Evolutionary conservation across 2,888 invertebrate genomes (phyloP).

Genomic region (Aquatica leii): DNA sequence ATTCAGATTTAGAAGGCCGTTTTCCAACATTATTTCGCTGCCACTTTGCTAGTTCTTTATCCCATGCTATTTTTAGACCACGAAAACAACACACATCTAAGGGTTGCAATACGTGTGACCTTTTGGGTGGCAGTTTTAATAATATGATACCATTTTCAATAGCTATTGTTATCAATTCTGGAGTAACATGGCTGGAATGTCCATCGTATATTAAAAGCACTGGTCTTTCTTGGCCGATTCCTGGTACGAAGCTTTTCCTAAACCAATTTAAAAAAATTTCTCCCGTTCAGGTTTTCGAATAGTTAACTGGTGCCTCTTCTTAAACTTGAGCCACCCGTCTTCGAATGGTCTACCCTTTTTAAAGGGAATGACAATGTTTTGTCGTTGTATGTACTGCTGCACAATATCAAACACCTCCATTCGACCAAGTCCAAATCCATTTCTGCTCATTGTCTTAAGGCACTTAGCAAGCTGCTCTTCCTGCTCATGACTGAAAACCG

Average conservation of each 20-base stretch:
- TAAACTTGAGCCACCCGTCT: slow-evolving; percentile 32
- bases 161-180: not conserved
- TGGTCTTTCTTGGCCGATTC: not conserved
- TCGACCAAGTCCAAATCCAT: not conserved
- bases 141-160: slow-evolving; percentile 13
- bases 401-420: not conserved
- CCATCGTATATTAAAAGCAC: slow-evolving; percentile 41
- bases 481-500: not conserved
- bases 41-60: not conserved
- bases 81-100: slow-evolving; percentile 1
- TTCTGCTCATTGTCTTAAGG: not conserved
- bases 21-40: not conserved
- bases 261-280: not conserved
- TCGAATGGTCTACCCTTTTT: not conserved
- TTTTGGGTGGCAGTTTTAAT: slow-evolving; percentile 19
- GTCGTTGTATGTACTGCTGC: not conserved
- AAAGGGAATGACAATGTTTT: not conserved
- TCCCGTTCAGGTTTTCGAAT: slow-evolving; percentile 54
- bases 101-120: not conserved
- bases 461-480: not conserved
- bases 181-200: slow-evolving; percentile 46
- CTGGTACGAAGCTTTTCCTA: not conserved
- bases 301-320: slow-evolving; percentile 46
- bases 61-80: not conserved
- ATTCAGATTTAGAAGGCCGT: not conserved